phyloP scores from a whole-genome alignment of 2,113 vertebrate species.

The Emydura subglobosa region DNA sequence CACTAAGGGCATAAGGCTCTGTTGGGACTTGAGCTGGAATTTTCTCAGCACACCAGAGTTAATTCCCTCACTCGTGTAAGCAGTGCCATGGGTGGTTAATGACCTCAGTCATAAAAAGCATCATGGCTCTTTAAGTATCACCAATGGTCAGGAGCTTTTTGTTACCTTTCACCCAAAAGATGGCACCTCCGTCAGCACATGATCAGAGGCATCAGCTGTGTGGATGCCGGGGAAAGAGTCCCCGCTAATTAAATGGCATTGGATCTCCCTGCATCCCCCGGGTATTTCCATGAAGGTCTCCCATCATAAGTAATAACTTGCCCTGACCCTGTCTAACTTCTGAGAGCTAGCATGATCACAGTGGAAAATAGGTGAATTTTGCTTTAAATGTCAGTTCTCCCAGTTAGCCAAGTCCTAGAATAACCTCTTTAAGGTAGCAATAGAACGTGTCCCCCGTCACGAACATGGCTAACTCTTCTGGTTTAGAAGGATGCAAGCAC shows the following conservation, averaged over 20 bases:
- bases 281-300: background rate
- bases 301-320: background rate
- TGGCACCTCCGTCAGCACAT: background rate
- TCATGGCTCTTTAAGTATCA: background rate
- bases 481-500: background rate
- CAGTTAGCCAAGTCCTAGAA: background rate
- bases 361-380: background rate
- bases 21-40: too few relatives aligned
- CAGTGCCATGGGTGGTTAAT: background rate
- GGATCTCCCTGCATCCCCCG: background rate
- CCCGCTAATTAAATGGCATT: background rate
- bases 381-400: background rate
- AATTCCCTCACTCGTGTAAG: background rate
- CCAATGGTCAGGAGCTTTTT: fast-evolving
- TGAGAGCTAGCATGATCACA: background rate
- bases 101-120: background rate
- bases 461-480: background rate
- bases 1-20: too few relatives aligned
- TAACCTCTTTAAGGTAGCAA: background rate
- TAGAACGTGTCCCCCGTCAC: background rate
- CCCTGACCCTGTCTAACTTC: too few relatives aligned
- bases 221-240: background rate
- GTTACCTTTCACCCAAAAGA: background rate
- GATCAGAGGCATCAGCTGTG: background rate
- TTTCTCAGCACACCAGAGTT: too few relatives aligned